Percentiles rank a stretch among this genome's conserved stretches.
Conservation (phyloP, 2,797 vertebrate species). For the Ambastaia sidthimunki region DNA sequence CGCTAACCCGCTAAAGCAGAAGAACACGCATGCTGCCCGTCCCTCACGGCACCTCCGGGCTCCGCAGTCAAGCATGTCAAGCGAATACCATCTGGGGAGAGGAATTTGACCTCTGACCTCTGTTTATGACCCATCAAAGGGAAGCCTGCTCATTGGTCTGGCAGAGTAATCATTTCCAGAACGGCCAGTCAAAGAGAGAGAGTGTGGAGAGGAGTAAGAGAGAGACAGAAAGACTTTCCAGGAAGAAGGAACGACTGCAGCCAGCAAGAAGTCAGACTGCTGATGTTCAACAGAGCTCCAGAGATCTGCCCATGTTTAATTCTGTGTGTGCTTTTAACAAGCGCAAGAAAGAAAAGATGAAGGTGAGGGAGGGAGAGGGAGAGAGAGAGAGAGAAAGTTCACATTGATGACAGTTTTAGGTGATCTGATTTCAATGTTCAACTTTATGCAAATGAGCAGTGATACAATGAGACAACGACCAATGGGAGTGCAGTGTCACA, state of each 20-base stretch:
- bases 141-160: conserved; percentile 49
- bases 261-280: conserved; percentile 39
- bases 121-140: conserved; percentile 65
- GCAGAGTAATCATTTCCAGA: conserved; percentile 58
- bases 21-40: conserved; percentile 23
- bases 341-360: background rate
- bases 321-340: conserved; percentile 20
- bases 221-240: conserved; percentile 45
- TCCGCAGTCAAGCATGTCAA: conserved; percentile 53
- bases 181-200: conserved; percentile 37
- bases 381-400: background rate
- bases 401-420: too few relatives aligned
- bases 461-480: too few relatives aligned
- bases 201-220: conserved; percentile 31
- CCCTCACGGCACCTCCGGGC: conserved; percentile 18
- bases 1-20: conserved; percentile 13
- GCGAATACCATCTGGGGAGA: conserved; percentile 75
- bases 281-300: conserved; percentile 52
- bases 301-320: conserved; percentile 39
- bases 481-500: background rate
- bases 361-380: background rate
- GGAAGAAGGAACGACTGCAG: conserved; percentile 18
- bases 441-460: too few relatives aligned
- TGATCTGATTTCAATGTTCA: too few relatives aligned
- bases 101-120: conserved; percentile 72